Percentiles rank a stretch among this genome's conserved stretches.
phyloP scores from a whole-genome alignment of 1,140 invertebrate genomes.

The Tetragonula clypearis region DNA sequence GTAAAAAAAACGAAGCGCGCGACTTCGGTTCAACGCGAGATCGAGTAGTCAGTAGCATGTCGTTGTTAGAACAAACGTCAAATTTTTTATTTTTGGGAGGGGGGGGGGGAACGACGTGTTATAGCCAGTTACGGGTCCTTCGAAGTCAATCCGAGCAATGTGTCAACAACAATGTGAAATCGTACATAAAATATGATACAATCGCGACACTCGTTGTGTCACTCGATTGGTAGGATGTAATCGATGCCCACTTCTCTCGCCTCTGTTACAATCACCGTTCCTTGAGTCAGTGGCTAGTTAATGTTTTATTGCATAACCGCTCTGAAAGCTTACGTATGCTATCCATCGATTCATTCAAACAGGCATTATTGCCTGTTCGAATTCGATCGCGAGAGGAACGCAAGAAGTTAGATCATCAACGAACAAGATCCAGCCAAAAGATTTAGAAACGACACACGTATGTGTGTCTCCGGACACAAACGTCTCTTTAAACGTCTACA shows the following conservation, averaged over 20 bases:
- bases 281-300: slow-evolving; percentile 4
- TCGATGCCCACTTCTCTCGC: slow-evolving; percentile 6
- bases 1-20: not conserved
- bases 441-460: not conserved
- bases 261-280: slow-evolving; percentile 9
- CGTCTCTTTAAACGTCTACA: not conserved
- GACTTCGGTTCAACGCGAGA: too few relatives aligned
- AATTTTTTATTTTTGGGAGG: too few relatives aligned
- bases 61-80: too few relatives aligned
- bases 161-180: not conserved
- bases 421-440: not conserved
- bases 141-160: not conserved
- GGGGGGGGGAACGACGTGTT: too few relatives aligned
- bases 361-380: not conserved
- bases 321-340: not conserved
- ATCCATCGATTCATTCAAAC: slow-evolving; percentile 7
- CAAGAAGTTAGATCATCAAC: not conserved
- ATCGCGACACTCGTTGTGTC: not conserved
- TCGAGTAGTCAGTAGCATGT: too few relatives aligned
- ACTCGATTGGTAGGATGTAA: not conserved
- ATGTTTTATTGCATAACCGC: slow-evolving; percentile 5
- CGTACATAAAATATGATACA: slow-evolving; percentile 15
- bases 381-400: not conserved
- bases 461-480: not conserved
- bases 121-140: too few relatives aligned